Evolutionary conservation across 2,797 vertebrate species (phyloP), one percentile per base, ranked within the genome.

Genomic region (Sebastiscus albofasciatus): DNA sequence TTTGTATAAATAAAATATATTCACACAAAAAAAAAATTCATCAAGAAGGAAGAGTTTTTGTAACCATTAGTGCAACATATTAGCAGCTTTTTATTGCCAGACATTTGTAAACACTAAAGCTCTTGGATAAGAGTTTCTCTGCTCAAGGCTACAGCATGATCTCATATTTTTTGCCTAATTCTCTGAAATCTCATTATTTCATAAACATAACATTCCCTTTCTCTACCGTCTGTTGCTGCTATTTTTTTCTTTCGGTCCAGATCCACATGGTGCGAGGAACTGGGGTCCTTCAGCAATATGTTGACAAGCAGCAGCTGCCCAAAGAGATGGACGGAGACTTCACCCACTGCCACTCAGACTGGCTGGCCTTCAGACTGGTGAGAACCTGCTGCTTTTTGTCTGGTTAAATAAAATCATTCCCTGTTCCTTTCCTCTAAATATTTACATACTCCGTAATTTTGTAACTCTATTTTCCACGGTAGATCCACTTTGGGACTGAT

Each of bases 351-450:
- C 96, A 96, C 71, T 60, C 90, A 2, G 96, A 96, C 84, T 97
- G 96, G 96, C 90, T 97, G 69, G 71, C 90, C n/a, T 96, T 96
- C 85, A 94, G 96, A 86, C 91, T 95, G 81, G 96, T 97, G 82
- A 94, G 91, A 29, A 4, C 9, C 20, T 8, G 2, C 31, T 26
- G 3, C 9, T 49, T 49, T 42, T 39, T 36, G 1, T 54, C 27
- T 74, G 3, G 26, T 56, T 4, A 0, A 4, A 66, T 31, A 12
- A 59, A 74, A 46, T 1, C 13, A 36, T 2, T 13, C 42, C 18
- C 3, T 5, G 6, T 60, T 60, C 26, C 27, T 31, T 36, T 22
- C 33, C 8, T 27, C 4, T 16, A 14, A 4, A 36, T 52, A 12
- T 18, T 26, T 18, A 12, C 18, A 29, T 6, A 18, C 8, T 20